phyloP scores from a whole-genome alignment of 1,140 invertebrate species.

The Macrobrachium rosenbergii region DNA sequence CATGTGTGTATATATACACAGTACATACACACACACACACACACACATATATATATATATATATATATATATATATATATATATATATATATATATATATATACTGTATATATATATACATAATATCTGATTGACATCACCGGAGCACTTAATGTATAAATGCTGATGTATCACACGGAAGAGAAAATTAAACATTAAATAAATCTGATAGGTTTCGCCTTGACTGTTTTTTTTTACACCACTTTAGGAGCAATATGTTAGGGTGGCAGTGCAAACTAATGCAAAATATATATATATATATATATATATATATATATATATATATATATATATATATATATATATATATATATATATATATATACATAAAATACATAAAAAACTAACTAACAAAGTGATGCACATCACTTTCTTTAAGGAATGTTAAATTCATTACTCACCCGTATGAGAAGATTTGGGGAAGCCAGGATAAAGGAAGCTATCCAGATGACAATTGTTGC shows the following conservation, averaged over 20 bases:
- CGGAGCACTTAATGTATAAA: too few relatives aligned
- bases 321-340: slow-evolving; percentile 5
- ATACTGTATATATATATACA: not conserved
- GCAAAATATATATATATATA: not conserved
- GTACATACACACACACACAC: too few relatives aligned
- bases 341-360: slow-evolving; percentile 5
- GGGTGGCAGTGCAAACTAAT: too few relatives aligned
- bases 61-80: slow-evolving; percentile 5
- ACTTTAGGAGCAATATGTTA: too few relatives aligned
- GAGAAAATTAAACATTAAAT: too few relatives aligned
- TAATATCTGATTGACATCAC: too few relatives aligned
- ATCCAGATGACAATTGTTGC: slow-evolving; percentile 79
- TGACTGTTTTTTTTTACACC: too few relatives aligned
- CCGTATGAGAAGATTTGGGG: slow-evolving; percentile 76
- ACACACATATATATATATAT: not conserved
- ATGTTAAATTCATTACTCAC: slow-evolving; percentile 69
- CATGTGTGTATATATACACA: too few relatives aligned
- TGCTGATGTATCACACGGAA: too few relatives aligned
- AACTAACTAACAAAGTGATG: not conserved
- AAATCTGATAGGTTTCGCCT: too few relatives aligned
- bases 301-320: slow-evolving; percentile 11
- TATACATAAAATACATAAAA: not conserved
- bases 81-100: slow-evolving; percentile 11
- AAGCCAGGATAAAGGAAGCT: slow-evolving; percentile 75
- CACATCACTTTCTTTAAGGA: not conserved